Evolutionary conservation across 2,113 vertebrate species (phyloP).

Genomic region (Psophia crepitans): DNA sequence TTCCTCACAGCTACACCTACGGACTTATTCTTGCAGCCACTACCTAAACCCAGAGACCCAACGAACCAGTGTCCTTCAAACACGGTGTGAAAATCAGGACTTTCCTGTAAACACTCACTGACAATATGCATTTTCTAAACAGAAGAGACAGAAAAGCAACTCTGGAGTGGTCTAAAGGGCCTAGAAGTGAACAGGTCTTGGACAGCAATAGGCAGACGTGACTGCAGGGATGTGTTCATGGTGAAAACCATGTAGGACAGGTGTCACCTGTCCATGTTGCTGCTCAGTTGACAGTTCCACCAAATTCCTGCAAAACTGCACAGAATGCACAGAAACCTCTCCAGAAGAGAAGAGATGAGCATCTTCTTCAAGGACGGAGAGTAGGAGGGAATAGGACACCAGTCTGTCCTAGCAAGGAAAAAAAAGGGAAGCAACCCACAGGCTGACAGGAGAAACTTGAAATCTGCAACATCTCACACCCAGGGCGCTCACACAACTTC

Average conservation of each 20-base stretch:
- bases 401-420: background rate
- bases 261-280: background rate
- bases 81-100: fast-evolving
- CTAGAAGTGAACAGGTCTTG: background rate
- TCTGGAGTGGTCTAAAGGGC: background rate
- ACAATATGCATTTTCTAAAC: background rate
- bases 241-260: background rate
- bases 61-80: background rate
- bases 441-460: background rate
- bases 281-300: background rate
- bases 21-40: background rate
- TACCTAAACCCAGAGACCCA: background rate
- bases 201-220: background rate
- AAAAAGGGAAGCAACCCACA: background rate
- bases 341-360: background rate
- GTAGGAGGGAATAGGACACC: background rate
- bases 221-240: background rate
- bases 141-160: background rate
- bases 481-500: background rate
- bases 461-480: background rate
- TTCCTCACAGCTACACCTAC: background rate
- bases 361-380: background rate
- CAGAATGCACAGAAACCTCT: background rate
- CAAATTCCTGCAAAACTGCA: background rate
- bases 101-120: background rate